phyloP scores from a whole-genome alignment of 2,113 vertebrate genomes.

The Ornithorhynchus anatinus region DNA sequence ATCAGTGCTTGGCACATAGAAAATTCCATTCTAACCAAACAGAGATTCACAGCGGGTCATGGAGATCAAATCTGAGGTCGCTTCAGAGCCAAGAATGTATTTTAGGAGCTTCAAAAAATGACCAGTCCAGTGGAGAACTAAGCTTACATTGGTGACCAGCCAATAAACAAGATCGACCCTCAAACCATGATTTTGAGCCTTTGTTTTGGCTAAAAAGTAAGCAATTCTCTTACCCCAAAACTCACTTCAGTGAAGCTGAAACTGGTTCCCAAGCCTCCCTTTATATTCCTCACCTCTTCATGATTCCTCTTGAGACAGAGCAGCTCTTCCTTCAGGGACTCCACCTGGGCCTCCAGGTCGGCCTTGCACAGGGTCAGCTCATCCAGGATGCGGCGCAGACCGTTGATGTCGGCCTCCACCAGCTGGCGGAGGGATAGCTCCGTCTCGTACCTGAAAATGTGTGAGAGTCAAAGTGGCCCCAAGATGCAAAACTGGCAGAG shows the following conservation, averaged over 20 bases:
- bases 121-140: no score
- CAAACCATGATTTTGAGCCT: no score
- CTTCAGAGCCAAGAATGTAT: no score
- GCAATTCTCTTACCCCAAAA: not conserved
- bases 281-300: constrained; percentile 79
- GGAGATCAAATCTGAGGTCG: no score
- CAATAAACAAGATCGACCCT: no score
- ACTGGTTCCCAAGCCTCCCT: not conserved
- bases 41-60: no score
- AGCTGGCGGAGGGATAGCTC: constrained; percentile 66
- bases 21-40: no score
- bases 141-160: no score
- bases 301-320: constrained; percentile 92
- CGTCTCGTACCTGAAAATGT: constrained; percentile 55
- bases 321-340: constrained; percentile 88
- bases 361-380: constrained; percentile 71
- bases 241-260: not conserved
- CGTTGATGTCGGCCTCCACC: constrained; percentile 72
- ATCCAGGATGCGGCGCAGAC: constrained; percentile 71
- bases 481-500: no score
- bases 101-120: no score
- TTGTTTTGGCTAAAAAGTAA: not conserved
- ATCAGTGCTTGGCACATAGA: no score
- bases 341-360: constrained; percentile 75
- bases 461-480: not conserved